Base-by-base conservation (phyloP, 2,888 invertebrate species). In the Aelia acuminata region DNA sequence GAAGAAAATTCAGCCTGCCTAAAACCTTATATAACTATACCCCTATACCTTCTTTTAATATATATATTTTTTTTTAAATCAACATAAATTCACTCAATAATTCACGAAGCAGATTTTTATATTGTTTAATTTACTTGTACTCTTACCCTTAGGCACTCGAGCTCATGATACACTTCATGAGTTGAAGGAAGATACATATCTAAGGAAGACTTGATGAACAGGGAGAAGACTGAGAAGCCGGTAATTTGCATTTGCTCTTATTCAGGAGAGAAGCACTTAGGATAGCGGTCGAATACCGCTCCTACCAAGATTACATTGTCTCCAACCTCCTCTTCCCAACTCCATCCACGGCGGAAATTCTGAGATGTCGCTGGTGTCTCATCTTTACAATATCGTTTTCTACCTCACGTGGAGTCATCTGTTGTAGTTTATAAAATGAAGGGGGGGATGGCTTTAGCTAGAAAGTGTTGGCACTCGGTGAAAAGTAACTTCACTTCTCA, bases 181-280 rank as follows among this genome's bases (percentile, higher is more conserved):
- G 31, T 35, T 5, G 35, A 70, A 70, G 31, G 63, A 3, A 70
- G 63, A 70, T 70, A 31, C 63, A 70, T 35, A 70, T 70, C 63
- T 70, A 70, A 35, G 15, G 35, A 57, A 70, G 63, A 70, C 31
- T 70, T 70, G 63, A 70, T 70, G 63, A 70, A 35, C 31, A 18
- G 35, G 63, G n/a, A 18, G 63, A 35, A 70, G 63, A 35, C 63
- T 70, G 63, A 70, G 63, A 70, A 70, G 63, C 63, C 26, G 63
- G 5, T 70, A 70, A 70, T 70, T 70, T 70, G 63, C 63, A 70
- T 70, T 70, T 70, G 63, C 63, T 70, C 63, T 70, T 70, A 70
- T 70, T 70, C 63, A 70, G 63, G 18, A 70, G 63, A 70, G 63
- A 70, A 35, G 63, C 63, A 70, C 63, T 70, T 70, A 70, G 31